Evolutionary conservation across 2,888 invertebrate species (phyloP), one percentile per base, ranked within the genome.

Genomic region (Tigriopus californicus): DNA sequence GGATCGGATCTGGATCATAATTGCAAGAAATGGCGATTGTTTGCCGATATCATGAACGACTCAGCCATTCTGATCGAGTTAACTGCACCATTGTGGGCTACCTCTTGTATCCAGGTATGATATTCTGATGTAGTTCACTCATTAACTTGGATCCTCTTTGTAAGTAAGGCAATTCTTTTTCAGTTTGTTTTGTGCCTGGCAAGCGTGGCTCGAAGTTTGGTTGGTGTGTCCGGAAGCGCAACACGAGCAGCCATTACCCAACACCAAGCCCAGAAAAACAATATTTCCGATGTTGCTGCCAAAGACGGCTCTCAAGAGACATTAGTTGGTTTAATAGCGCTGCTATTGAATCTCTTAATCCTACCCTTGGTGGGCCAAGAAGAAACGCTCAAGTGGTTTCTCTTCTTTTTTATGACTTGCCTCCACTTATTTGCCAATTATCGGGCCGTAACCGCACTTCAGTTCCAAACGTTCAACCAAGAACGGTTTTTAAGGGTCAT

Each of bases 281-380:
- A 95, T 72, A 78, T 91, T 73, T 94, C 88, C 0, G 97, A 97
- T 73, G 90, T 85, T 8, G 78, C 85, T 0, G 89, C 92, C 0
- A 95, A 95, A 73, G 95, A 97, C 70, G 85, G 90, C 6, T 91
- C 92, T 62, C 97, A 97, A 74, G 97, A 97, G 71, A 95, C 94
- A 0, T 80, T 90, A 64, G 92, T 97, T 13, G 95, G 95, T 74
- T 75, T 95, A 49, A 71, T 85, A 44, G 92, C 87, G 11, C 84
- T 92, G 11, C 69, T 91, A 54, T 70, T 80, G 59, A 89, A 88
- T 59, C 76, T 94, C 53, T 71, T 82, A 46, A 71, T 94, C 58
- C 74, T 94, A 47, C 81, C 82, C 8, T 64, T 74, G 63, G 78
- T 82, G 64, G 78, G 76, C 71, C 74, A 76, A 67, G 68, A 73